Conservation (phyloP, 2,797 vertebrate species). For the Oophaga sylvatica region DNA sequence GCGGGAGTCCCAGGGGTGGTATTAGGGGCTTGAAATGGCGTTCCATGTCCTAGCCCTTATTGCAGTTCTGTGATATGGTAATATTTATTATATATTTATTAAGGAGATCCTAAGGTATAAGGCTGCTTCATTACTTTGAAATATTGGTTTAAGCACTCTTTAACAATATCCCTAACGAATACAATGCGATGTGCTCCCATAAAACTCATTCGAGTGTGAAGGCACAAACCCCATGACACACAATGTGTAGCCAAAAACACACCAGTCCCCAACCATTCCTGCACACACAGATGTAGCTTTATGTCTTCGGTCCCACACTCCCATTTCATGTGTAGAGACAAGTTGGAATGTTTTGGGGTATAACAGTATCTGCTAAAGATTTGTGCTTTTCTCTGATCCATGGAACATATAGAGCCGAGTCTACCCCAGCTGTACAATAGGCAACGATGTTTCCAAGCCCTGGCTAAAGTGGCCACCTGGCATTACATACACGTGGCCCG, state of each 20-base stretch:
- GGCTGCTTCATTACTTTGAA: constrained; percentile 36
- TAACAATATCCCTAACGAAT: constrained; percentile 39
- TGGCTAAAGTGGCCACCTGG: constrained; percentile 27
- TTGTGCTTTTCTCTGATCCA: constrained; percentile 24
- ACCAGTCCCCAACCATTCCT: constrained; percentile 26
- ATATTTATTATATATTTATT: constrained; percentile 59
- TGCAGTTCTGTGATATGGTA: constrained; percentile 40
- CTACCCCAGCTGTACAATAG: constrained; percentile 26
- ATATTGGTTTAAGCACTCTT: constrained; percentile 46
- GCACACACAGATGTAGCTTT: constrained; percentile 50
- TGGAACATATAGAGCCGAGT: background rate
- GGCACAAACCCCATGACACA: constrained; percentile 23
- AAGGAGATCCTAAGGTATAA: constrained; percentile 36
- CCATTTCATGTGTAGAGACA: background rate
- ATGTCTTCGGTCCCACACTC: constrained; percentile 47
- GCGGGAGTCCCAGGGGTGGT: constrained; percentile 18
- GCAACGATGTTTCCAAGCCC: background rate
- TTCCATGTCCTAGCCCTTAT: constrained; percentile 40
- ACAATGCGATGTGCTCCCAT: constrained; percentile 41
- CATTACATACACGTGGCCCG: constrained; percentile 9
- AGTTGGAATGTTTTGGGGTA: constrained; percentile 32
- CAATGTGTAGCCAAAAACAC: constrained; percentile 38
- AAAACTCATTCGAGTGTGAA: constrained; percentile 40
- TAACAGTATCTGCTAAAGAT: constrained; percentile 28
- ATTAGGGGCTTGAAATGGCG: constrained; percentile 43